phyloP scores from a whole-genome alignment of 2,888 invertebrate species.

The Pheosia tremula region DNA sequence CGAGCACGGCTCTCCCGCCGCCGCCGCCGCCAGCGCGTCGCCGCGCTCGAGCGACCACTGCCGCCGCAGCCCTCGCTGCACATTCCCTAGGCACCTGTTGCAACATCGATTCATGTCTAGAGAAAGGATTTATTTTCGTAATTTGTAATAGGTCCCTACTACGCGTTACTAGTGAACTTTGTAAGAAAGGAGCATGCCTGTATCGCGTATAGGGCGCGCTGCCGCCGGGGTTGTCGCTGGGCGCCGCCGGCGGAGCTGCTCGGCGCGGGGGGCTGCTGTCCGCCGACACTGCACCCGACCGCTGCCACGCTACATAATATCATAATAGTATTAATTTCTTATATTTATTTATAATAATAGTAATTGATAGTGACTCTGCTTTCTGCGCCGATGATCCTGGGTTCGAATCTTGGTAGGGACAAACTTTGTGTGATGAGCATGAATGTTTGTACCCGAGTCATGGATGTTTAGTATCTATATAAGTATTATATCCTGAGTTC shows the following conservation, averaged over 20 bases:
- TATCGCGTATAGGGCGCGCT: constrained; percentile 91
- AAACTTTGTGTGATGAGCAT: too few relatives aligned
- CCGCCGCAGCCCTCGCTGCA: constrained; percentile 57
- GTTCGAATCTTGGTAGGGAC: too few relatives aligned
- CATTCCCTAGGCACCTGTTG: constrained; percentile 46
- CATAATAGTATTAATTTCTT: too few relatives aligned
- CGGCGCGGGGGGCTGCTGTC: constrained; percentile 62
- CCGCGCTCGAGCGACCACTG: constrained; percentile 78
- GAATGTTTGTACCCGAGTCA: too few relatives aligned
- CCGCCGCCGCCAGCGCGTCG: constrained; percentile 62
- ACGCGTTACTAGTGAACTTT: not conserved
- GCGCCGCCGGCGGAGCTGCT: constrained; percentile 35
- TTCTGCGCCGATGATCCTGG: too few relatives aligned
- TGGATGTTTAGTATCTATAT: too few relatives aligned
- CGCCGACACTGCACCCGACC: constrained; percentile 63
- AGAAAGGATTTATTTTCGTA: not conserved
- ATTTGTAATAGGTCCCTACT: not conserved
- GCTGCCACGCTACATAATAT: constrained; percentile 47
- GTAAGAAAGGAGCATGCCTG: constrained; percentile 60
- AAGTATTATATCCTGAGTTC: too few relatives aligned
- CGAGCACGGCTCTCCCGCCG: constrained; percentile 39
- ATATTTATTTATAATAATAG: too few relatives aligned
- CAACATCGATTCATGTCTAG: not conserved
- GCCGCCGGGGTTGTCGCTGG: constrained; percentile 57
- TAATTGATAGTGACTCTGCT: too few relatives aligned